Base-by-base conservation (phyloP, 2,888 invertebrate species). In the Phengaris alcon region DNA sequence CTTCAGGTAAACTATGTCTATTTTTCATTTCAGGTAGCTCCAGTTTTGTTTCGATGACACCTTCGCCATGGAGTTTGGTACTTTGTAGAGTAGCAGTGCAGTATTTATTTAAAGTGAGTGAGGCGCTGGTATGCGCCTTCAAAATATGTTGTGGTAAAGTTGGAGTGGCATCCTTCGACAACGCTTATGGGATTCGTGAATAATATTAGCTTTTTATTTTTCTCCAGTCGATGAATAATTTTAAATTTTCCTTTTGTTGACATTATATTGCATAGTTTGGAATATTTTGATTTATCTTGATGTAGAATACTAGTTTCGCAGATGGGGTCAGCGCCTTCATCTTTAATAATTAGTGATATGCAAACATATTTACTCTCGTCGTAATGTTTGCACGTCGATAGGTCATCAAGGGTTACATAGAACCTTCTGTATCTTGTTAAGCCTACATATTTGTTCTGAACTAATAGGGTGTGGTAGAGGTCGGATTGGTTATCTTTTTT, bases 381-480 rank as follows among this genome's bases (percentile, higher is more conserved):
- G 54, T 5, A 54, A 13, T 12, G 54, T 54, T 54, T 54, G 15
- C 74, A 74, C 6, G 22, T 74, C 9, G 57, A 57, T 15, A 74
- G 48, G 15, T 74, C 59, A 44, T 74, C 73, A 44, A 46, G 35
- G 46, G 73, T 46, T n/a, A 74, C 13, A n/a, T 74, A 73, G 6
- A 57, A 74, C 44, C 57, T 74, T n/a, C 57, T 13, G n/a, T 74
- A 46, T n/a, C 46, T 22, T 7, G 73, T 74, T 12, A 59, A 74
- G 55, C 73, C 44, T n/a, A 74, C 73, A 59, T 74, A 74, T 44
- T 74, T 57, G 35, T 13, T 74, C 59, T 74, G 57, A 5, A 74
- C 73, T 74, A 74, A 74, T n/a, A 74, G 57, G 55, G 73, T 74
- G 57, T 74, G 73, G 52, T 74, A 74, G 6, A 72, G 10, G 10